Base-by-base conservation (phyloP, 2,113 vertebrate species). In the Bucco capensis region DNA sequence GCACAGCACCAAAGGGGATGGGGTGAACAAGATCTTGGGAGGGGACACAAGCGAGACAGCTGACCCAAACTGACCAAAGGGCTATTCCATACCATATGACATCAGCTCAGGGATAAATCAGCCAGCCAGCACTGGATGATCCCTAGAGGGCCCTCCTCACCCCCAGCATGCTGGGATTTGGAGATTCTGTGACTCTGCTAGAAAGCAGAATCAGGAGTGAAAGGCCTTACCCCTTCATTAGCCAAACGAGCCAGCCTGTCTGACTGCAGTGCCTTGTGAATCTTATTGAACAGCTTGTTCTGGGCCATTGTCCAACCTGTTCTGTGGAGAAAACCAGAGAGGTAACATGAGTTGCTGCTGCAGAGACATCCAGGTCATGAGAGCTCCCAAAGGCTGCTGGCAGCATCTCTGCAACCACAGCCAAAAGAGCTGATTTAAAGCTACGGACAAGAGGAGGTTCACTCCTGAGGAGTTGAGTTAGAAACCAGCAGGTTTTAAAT, bases 221-320 rank as follows among this genome's bases (percentile, higher is more conserved):
- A 13, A 69, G 15, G 15, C 5, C 98, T 98, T 96, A 99, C 99
- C 97, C 98, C 98, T 91, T 99, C 99, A 25, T 99, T 99, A 74
- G 99, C 98, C 94, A 99, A 92, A 37, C 99, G 98, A 50, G 99
- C 98, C 64, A 99, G 97, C 71, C 99, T 96, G 96, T 99, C 99
- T 5, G 98, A 98, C 81, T 99, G 99, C 85, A 99, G 97, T 2
- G 99, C 98, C 95, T 99, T 99, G 88, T 99, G 97, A 58, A 99
- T 98, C 97, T 99, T 99, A 93, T 99, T 99, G 87, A 99, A 99
- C 4, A 99, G 97, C 92, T 99, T 99, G 97, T 98, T 99, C 96
- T 99, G 99, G 23, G 98, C 97, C 94, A 98, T 79, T 5, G 98
- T 99, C 99, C 99, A 99, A n/a, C 99, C 99, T 19, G 98, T 97